phyloP scores from a whole-genome alignment of 1,140 invertebrate species.

The Frieseomelitta varia region DNA sequence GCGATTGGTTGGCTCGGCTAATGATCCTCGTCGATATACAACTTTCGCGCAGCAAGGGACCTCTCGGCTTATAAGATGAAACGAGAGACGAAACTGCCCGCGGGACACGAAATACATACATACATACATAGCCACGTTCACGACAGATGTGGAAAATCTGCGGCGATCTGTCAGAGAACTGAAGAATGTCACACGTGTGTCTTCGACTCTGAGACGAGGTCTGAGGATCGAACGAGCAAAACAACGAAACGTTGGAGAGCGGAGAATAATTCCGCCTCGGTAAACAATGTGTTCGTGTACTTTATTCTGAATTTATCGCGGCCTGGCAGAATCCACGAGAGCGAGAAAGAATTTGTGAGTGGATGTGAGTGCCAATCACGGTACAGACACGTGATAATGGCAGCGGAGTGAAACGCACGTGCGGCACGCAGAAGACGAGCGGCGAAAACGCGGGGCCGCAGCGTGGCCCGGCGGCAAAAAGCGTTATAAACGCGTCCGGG shows the following conservation, averaged over 20 bases:
- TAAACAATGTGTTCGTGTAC: conserved; percentile 4
- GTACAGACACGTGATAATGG: conserved; percentile 49
- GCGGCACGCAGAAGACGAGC: conserved; percentile 2
- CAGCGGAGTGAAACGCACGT: conserved; percentile 38
- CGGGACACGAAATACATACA: too few species aligned
- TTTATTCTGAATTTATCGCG: conserved; percentile 30
- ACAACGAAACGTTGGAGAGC: neutral
- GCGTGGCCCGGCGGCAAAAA: neutral
- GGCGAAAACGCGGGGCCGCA: neutral
- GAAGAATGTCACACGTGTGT: neutral
- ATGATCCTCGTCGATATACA: too few species aligned
- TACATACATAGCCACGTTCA: neutral
- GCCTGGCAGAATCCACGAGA: conserved; percentile 15
- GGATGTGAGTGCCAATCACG: conserved; percentile 33
- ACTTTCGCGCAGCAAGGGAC: too few species aligned
- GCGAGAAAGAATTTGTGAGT: neutral
- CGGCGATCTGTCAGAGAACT: neutral
- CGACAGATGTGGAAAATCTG: too few species aligned
- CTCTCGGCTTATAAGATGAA: too few species aligned
- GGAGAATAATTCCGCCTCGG: neutral
- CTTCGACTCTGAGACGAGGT: neutral
- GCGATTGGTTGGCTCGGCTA: too few species aligned
- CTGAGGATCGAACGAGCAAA: neutral
- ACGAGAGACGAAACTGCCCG: too few species aligned
- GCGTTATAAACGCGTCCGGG: conserved; percentile 25